Base-by-base conservation (phyloP, 2,888 invertebrate species). In the Quadroppia sp. region DNA sequence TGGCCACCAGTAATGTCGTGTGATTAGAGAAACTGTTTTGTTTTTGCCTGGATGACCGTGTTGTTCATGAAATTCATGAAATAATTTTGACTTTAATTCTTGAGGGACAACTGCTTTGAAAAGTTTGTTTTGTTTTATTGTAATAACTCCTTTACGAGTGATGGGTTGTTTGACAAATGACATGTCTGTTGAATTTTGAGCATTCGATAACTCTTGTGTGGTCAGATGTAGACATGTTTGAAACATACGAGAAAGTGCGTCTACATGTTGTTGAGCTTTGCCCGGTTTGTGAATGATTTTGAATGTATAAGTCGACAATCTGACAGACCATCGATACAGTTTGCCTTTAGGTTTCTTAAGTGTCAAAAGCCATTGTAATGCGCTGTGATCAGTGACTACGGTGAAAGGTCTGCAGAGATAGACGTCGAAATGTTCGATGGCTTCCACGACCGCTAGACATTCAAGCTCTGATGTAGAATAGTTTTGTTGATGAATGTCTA, bases 381-480 rank as follows among this genome's bases (percentile, higher is more conserved):
- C 71, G 1, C 13, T 20, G 17, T 48, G 48, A 25, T 71, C 71
- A 1, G 71, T 45, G 23, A 42, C 11, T 2, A 71, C 48, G 7
- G 1, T 15, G 30, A 45, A 42, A 42, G 2, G 20, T 3, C 11
- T 17, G 4, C 42, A 9, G n/a, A 71, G 40, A 28, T 71, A 71
- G 2, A n/a, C 6, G n/a, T 17, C 11, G 25, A 42, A 71, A 13
- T 71, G n/a, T 28, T 71, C 28, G 15, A 71, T 9, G 13, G 71
- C 71, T 9, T 71, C 25, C 1, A 71, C 71, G 13, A 71, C 45
- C 6, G 71, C 71, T 3, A 71, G 48, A 15, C 71, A 71, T 48
- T 71, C 71, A 6, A 45, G 6, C 11, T 71, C 45, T 6, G 71
- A 7, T n/a, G 45, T 1, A 1, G 48, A 20, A 25, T 71, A 71